Base-by-base conservation (phyloP, 2,113 vertebrate species). In the Carassius auratus region DNA sequence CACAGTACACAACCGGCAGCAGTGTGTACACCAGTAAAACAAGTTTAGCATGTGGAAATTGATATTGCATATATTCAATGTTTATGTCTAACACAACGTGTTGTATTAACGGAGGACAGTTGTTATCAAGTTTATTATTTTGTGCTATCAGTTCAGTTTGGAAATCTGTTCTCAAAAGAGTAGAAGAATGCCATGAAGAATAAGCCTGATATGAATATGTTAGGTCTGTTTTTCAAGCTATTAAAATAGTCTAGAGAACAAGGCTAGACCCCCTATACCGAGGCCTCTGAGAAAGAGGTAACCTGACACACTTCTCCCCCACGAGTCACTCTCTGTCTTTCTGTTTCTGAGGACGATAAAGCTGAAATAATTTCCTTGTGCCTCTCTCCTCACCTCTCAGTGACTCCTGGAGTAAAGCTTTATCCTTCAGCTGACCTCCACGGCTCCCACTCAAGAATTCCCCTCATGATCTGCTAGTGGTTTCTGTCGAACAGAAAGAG, bases 401-500 rank as follows among this genome's bases (percentile, higher is more conserved):
- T 68, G 61, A 81, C 78, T 81, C 61, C 78, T 66, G 59, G 78
- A 81, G 78, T 30, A 81, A 66, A 66, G 33, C 79, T 50, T 50
- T 50, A 66, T 81, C 61, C 79, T 66, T 50, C 61, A 66, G 79
- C 42, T 81, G 61, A 81, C 79, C 61, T 66, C 78, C 23, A 66
- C 61, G 8, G 79, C 61, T 66, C 33, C 38, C 55, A 23, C 55
- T 79, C 5, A 59, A 66, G 61, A 81, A 81, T 81, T 66, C 61
- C 61, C 78, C 78, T 66, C 23, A 64, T 66, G 77, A 79, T 59
- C 33, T 61, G 79, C 36, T 81, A 21, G 61, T 15, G 61, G 79
- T 66, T 48, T 50, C 42, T 13, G 9, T 66, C 30, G 30, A 21
- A 87, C 38, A 74, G 66, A 64, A 42, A 57, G 62, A 85, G 61